These are phyloP conservation scores for Channa striata DNA, from an alignment of 2,797 vertebrate species.

Conservation along the genomic window DNA sequence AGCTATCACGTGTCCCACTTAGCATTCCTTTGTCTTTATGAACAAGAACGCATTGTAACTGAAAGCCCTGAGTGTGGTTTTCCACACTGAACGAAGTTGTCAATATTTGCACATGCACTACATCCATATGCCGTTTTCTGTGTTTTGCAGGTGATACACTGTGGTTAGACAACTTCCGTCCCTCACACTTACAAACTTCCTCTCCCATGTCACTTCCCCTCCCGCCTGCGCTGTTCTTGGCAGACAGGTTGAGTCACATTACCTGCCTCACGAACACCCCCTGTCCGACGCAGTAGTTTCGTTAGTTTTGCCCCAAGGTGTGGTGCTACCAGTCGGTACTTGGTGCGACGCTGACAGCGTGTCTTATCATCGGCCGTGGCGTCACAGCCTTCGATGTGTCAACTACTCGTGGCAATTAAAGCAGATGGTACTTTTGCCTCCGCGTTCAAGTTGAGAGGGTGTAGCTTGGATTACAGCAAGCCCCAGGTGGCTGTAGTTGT, in stretches of 20 bases:
- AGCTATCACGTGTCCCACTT: conserved; percentile 40
- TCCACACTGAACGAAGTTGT: not conserved
- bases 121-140: conserved; percentile 18
- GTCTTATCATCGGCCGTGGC: conserved; percentile 1
- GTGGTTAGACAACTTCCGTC: conserved; percentile 75
- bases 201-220: conserved; percentile 64
- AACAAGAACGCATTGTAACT: not conserved
- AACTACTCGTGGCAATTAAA: conserved; percentile 11
- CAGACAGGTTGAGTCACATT: conserved; percentile 72
- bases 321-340: conserved; percentile 24
- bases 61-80: not conserved
- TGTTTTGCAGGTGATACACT: conserved; percentile 59
- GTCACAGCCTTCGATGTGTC: conserved; percentile 19
- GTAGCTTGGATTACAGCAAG: conserved; percentile 21
- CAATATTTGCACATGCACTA: not conserved
- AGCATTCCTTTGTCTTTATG: conserved; percentile 56
- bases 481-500: conserved; percentile 12
- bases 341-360: conserved; percentile 6
- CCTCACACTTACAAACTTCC: conserved; percentile 59
- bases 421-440: conserved; percentile 34
- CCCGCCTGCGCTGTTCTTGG: conserved; percentile 52
- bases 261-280: conserved; percentile 35
- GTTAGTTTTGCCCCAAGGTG: conserved; percentile 38
- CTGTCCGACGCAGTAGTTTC: not conserved
- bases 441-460: conserved; percentile 14